These are phyloP conservation scores for Catagonus wagneri DNA, from an alignment of 2,113 vertebrate genomes.

Conservation along the genomic window DNA sequence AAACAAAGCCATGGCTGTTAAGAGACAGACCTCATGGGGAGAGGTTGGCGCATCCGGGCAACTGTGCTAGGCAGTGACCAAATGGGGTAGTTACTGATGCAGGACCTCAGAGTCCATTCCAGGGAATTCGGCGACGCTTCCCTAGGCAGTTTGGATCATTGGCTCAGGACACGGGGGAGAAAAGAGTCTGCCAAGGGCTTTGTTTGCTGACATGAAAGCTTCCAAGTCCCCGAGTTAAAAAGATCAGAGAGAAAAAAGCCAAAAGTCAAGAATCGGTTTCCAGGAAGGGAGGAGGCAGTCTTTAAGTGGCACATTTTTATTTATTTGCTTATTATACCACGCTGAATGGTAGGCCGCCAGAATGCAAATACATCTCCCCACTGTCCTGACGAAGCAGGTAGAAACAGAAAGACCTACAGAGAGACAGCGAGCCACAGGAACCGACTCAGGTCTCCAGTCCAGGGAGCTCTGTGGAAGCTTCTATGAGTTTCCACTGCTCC, in stretches of 20 bases:
- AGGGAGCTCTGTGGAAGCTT: neutral
- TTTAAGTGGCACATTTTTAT: neutral
- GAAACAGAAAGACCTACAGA: neutral
- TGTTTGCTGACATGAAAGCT: neutral
- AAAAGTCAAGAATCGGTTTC: slow-evolving; percentile 32
- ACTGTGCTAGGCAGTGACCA: neutral
- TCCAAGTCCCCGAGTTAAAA: slow-evolving; percentile 3
- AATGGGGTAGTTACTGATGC: neutral
- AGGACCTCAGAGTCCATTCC: neutral
- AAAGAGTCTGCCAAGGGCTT: neutral
- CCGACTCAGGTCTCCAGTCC: too few species aligned
- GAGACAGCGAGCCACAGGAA: neutral
- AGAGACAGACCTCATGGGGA: neutral
- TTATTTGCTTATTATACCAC: neutral
- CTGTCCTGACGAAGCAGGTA: neutral
- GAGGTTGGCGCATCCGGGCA: neutral
- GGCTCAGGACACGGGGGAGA: neutral
- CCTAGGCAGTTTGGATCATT: neutral
- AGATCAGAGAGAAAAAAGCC: slow-evolving; percentile 1
- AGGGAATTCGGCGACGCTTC: neutral
- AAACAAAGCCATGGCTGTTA: neutral
- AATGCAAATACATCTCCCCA: neutral
- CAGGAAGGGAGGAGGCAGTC: neutral
- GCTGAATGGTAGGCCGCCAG: too few species aligned
- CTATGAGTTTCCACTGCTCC: neutral